Evolutionary conservation across 2,888 invertebrate genomes (phyloP).

Genomic region (Tromatobia lineatoria): DNA sequence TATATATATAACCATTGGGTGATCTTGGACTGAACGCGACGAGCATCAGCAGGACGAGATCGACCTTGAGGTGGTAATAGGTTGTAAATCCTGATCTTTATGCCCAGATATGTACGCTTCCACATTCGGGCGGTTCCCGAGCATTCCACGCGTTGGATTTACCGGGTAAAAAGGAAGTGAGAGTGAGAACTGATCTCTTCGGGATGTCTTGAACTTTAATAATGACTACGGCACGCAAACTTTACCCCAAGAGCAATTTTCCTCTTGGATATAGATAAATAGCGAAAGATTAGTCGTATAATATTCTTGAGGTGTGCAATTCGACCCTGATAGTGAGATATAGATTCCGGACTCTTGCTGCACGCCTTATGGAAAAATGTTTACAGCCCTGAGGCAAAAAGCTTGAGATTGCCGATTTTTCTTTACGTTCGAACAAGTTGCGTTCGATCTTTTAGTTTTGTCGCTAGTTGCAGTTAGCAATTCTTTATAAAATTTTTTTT

Average conservation of each 20-base stretch:
- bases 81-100: constrained; percentile 75
- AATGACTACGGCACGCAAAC: constrained; percentile 34
- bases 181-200: constrained; percentile 56
- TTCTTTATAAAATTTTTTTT: too few species aligned
- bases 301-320: too few species aligned
- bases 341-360: too few species aligned
- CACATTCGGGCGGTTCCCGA: constrained; percentile 54
- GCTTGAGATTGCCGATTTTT: too few species aligned
- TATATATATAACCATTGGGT: background rate
- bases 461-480: too few species aligned
- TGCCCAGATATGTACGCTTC: constrained; percentile 68
- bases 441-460: too few species aligned
- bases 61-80: constrained; percentile 73
- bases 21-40: constrained; percentile 62
- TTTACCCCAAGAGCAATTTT: constrained; percentile 33
- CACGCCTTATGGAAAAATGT: too few species aligned
- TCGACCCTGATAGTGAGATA: too few species aligned
- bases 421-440: too few species aligned
- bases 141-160: constrained; percentile 16
- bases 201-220: constrained; percentile 57
- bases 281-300: constrained; percentile 51
- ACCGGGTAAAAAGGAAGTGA: constrained; percentile 41
- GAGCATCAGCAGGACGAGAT: constrained; percentile 56
- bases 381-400: too few species aligned
- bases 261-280: constrained; percentile 54